Evolutionary conservation across 1,140 invertebrate species (phyloP), one percentile per base, ranked within the genome.

Genomic region (Arion vulgaris): DNA sequence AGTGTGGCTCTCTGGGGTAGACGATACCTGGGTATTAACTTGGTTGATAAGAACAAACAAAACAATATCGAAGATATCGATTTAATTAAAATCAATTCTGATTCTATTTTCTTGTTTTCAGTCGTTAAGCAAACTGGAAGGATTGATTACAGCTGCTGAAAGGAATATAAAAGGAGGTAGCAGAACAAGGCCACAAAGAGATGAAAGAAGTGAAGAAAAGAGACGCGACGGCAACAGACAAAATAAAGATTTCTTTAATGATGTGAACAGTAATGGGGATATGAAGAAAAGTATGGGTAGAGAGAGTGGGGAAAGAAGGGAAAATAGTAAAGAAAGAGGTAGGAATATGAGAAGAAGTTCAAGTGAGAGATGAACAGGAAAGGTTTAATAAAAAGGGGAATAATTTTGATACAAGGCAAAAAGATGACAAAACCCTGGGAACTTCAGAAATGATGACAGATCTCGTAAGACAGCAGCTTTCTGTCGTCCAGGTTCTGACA

Each of bases 91-190:
- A n/a, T n/a, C n/a, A n/a, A n/a, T n/a, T n/a, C n/a, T n/a, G n/a
- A n/a, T 74, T 77, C 85, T 53, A 80, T 57, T 85, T n/a, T 85
- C 84, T 83, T 41, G 69, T 62, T 88, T 89, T 62, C 82, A 95
- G 94, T 94, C 94, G 36, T 88, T 95, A 49, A 92, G 93, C 80
- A 92, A 91, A 73, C 91, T 95, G 41, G 87, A 93, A 83, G 85
- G 84, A 2, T 92, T 94, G 93, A 92, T 95, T 75, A 73, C 76
- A 23, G 89, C 90, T 68, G 91, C 92, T 62, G 88, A 90, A 82
- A 87, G 85, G 77, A 71, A 76, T 53, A 45, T 80, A n/a, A 75
- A 68, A 73, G n/a, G 79, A 5, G 5, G 53, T 69, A 79, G 75
- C 72, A 38, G 57, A 74, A 45, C 26, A n/a, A 26, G 71, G 0